These are phyloP conservation scores for Campylorhamphus procurvoides DNA, from an alignment of 2,113 vertebrate genomes.

Conservation along the genomic window DNA sequence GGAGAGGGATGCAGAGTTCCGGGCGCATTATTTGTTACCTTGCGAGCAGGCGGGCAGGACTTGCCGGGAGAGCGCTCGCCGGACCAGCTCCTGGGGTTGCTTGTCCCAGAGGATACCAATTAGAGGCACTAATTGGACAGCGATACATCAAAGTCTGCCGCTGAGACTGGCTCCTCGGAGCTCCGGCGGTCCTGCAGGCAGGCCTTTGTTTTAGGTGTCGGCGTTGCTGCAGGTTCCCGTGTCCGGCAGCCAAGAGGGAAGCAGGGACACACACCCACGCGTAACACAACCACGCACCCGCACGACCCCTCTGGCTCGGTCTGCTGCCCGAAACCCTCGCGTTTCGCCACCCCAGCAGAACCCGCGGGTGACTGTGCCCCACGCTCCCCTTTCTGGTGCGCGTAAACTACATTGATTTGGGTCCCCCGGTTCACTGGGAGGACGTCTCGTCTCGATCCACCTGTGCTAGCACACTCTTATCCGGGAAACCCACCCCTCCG, in stretches of 20 bases:
- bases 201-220: slow-evolving; percentile 68
- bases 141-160: slow-evolving; percentile 79
- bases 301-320: not conserved
- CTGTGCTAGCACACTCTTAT: not conserved
- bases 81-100: slow-evolving; percentile 58
- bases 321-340: not conserved
- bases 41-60: slow-evolving; percentile 2
- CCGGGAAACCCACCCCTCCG: not conserved
- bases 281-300: not conserved
- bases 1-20: not conserved
- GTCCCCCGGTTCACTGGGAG: not conserved
- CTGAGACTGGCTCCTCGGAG: slow-evolving; percentile 66
- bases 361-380: rapidly evolving
- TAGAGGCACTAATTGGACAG: slow-evolving; percentile 86
- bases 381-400: not conserved
- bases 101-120: slow-evolving; percentile 81
- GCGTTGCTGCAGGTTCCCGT: not conserved
- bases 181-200: slow-evolving; percentile 41
- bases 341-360: no score
- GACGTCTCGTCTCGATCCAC: not conserved
- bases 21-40: slow-evolving; percentile 43
- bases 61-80: slow-evolving; percentile 41
- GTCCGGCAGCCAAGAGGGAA: not conserved
- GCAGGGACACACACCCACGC: not conserved
- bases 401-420: rapidly evolving